phyloP scores from a whole-genome alignment of 2,797 vertebrate genomes.

The Pseudochaenichthys georgianus region DNA sequence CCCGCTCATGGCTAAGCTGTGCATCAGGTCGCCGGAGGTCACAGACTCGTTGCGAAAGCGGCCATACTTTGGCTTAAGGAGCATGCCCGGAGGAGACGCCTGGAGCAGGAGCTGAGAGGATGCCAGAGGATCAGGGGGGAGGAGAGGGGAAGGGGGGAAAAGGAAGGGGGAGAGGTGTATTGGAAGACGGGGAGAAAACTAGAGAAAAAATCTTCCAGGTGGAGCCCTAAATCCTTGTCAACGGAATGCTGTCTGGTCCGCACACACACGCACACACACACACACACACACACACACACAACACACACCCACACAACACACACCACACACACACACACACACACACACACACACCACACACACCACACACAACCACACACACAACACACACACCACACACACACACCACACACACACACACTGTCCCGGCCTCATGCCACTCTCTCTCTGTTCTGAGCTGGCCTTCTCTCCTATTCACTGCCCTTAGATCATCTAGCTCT shows the following conservation, averaged over 20 bases:
- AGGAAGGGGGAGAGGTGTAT: constrained; percentile 51
- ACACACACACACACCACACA: too few relatives aligned
- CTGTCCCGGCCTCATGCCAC: too few relatives aligned
- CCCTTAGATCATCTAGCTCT: too few relatives aligned
- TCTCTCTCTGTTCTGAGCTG: too few relatives aligned
- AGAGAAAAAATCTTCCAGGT: constrained; percentile 62
- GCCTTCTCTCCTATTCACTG: too few relatives aligned
- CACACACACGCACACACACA: constrained; percentile 60
- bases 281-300: too few relatives aligned
- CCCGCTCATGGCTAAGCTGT: constrained; percentile 89
- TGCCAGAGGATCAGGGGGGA: constrained; percentile 60
- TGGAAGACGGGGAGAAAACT: constrained; percentile 56
- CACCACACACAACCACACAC: too few relatives aligned
- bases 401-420: not conserved
- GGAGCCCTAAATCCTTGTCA: constrained; percentile 73
- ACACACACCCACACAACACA: too few relatives aligned
- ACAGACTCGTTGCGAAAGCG: constrained; percentile 92
- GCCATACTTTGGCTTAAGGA: constrained; percentile 94
- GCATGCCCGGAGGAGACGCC: constrained; percentile 89
- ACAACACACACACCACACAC: constrained; percentile 62
- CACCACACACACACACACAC: too few relatives aligned
- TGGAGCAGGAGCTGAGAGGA: constrained; percentile 72
- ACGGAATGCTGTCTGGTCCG: constrained; percentile 68
- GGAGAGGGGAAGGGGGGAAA: constrained; percentile 31
- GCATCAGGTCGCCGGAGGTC: constrained; percentile 90